Base-by-base conservation (phyloP, 2,113 vertebrate species). In the Xiphophorus couchianus region DNA sequence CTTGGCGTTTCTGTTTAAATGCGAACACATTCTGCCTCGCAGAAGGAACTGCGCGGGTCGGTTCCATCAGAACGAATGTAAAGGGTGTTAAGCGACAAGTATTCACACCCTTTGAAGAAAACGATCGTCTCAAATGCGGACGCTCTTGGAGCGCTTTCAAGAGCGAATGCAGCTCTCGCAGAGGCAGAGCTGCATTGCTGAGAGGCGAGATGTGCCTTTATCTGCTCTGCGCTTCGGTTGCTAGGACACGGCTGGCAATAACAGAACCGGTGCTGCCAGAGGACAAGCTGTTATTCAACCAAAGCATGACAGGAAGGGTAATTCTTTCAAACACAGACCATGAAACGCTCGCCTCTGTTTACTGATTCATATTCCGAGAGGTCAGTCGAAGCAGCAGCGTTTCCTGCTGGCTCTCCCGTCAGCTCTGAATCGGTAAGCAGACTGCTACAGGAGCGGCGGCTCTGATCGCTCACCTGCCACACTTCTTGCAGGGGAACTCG, bases 401-500 rank as follows among this genome's bases (percentile, higher is more conserved):
- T 76, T 78, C 74, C 19, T n/a, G 66, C 62, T 22, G 67, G 62
- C 9, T 30, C 64, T 67, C 12, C 65, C 6, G 19, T 48, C n/a
- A 22, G 14, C 39, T 22, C 2, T 13, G 15, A 17, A 13, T 62
- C 4, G 0, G 28, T 65, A 48, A 48, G 5, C 44, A 48, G 44
- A 7, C 17, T 3, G 44, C 44, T 19, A 6, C 5, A 1, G 44
- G 9, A 25, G 74, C 9, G 58, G 62, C 8, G 13, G 78, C 39
- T 71, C 35, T 7, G n/a, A 80, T 61, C 29, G 82, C 91, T 73
- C 4, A 98, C 98, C 97, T 97, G 94, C 97, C 98, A 67, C 98
- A 99, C 85, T 99, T 99, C 95, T 98, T 99, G 94, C 98, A 99
- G 64, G 98, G 98, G 92, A 99, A 99, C n/a, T 96, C 96, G 67